Conservation (phyloP, 23 tunicate species). For the Phallusia fumigata region DNA sequence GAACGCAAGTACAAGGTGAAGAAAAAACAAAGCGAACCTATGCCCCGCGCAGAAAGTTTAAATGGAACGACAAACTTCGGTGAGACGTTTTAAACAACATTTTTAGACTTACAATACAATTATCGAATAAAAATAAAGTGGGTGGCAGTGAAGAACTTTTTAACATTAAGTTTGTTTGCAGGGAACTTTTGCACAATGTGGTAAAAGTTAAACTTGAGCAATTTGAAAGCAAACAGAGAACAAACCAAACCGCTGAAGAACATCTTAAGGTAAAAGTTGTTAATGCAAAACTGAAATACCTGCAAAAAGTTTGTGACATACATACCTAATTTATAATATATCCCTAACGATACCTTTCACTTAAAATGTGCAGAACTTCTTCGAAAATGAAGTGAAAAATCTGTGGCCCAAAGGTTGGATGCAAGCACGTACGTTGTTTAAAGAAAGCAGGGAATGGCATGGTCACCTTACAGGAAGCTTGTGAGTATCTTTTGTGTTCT, state of each 20-base stretch:
- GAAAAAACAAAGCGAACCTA: conserved; percentile 83
- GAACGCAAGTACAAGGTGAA: conserved; percentile 41
- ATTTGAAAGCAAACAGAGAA: conserved; percentile 43
- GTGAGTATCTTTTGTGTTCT: conserved; percentile 32
- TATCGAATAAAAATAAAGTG: too few species aligned
- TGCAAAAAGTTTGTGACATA: background rate
- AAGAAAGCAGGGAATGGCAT: conserved; percentile 72
- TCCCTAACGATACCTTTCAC: too few species aligned
- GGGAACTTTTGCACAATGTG: conserved; percentile 65
- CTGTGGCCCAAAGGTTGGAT: conserved; percentile 98
- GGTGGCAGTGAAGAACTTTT: too few species aligned
- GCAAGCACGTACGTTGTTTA: conserved; percentile 79
- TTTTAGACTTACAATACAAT: too few species aligned
- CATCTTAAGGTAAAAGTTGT: conserved; percentile 56
- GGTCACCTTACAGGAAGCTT: conserved; percentile 35
- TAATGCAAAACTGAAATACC: background rate
- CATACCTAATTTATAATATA: background rate
- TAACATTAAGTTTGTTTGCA: conserved; percentile 16
- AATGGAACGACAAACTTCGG: conserved; percentile 80
- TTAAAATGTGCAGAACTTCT: conserved; percentile 45
- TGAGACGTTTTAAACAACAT: background rate
- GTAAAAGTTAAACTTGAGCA: conserved; percentile 59
- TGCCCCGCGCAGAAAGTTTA: conserved; percentile 90
- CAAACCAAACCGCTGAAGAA: conserved; percentile 58
- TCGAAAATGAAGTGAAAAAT: conserved; percentile 65